These are phyloP conservation scores for Diadegma fenestrale DNA, from an alignment of 2,888 invertebrate genomes.

Conservation along the genomic window DNA sequence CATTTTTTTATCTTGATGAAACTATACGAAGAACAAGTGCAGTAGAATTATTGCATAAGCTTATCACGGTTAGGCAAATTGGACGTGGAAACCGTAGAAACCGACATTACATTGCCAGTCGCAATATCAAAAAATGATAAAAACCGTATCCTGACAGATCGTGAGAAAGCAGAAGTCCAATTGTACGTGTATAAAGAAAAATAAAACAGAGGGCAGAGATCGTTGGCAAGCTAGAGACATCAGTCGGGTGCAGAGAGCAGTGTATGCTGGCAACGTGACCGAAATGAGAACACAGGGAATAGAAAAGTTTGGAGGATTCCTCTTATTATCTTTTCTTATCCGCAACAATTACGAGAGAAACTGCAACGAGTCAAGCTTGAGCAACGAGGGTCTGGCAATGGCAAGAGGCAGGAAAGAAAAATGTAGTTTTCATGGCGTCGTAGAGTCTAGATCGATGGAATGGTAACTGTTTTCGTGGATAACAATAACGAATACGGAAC, in stretches of 20 bases:
- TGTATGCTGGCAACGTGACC: conserved; percentile 43
- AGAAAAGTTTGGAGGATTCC: conserved; percentile 60
- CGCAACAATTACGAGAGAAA: conserved; percentile 46
- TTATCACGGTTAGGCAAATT: background rate
- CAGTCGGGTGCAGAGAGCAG: conserved; percentile 8
- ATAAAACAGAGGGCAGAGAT: conserved; percentile 18
- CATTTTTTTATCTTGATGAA: too few relatives aligned
- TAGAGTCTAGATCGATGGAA: conserved; percentile 53
- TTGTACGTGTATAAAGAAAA: background rate
- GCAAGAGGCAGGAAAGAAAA: conserved; percentile 44
- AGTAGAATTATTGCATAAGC: background rate
- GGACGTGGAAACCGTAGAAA: background rate
- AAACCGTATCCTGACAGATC: conserved; percentile 20
- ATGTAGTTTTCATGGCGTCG: conserved; percentile 59
- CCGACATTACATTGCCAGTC: background rate
- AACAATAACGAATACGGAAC: conserved; percentile 44
- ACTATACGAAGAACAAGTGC: background rate
- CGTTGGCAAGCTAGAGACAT: conserved; percentile 59
- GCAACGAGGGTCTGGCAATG: conserved; percentile 39
- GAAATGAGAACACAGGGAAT: conserved; percentile 45
- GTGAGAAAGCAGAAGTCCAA: conserved; percentile 39
- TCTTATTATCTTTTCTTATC: conserved; percentile 59
- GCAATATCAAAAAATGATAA: conserved; percentile 34
- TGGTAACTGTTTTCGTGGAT: conserved; percentile 38
- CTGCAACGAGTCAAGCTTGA: conserved; percentile 35